Conservation (phyloP, 2,888 invertebrate species). For the Unio delphinus region DNA sequence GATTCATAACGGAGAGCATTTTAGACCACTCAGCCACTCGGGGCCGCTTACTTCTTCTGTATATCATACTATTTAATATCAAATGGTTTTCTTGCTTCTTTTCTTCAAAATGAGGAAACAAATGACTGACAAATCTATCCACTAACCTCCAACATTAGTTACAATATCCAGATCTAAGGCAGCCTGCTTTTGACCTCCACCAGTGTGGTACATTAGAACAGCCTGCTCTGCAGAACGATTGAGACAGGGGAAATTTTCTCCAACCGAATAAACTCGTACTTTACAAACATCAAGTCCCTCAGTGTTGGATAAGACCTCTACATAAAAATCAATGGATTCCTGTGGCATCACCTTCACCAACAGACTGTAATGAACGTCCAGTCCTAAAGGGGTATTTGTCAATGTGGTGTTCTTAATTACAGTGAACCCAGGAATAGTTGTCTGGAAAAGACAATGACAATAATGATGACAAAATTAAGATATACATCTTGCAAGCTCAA, state of each 20-base stretch:
- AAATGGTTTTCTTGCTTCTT: background rate
- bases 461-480: too few relatives aligned
- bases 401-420: slow-evolving; percentile 24
- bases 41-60: too few relatives aligned
- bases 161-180: slow-evolving; percentile 27
- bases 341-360: slow-evolving; percentile 38
- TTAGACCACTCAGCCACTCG: too few relatives aligned
- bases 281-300: slow-evolving; percentile 40
- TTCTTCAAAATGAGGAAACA: background rate
- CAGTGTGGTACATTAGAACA: background rate
- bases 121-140: background rate
- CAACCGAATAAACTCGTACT: slow-evolving; percentile 31
- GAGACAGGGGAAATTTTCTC: slow-evolving; percentile 44
- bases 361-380: slow-evolving; percentile 30
- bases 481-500: too few relatives aligned
- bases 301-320: slow-evolving; percentile 16
- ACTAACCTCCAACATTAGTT: slow-evolving; percentile 43
- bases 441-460: slow-evolving; percentile 3
- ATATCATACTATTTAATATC: background rate
- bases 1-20: too few relatives aligned
- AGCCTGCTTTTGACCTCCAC: slow-evolving; percentile 18
- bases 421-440: slow-evolving; percentile 14
- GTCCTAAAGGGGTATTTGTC: slow-evolving; percentile 27
- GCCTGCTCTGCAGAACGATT: slow-evolving; percentile 3
- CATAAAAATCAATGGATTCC: slow-evolving; percentile 23